A percentile compares a stretch with the other conserved stretches of the same genome.
Evolutionary conservation across 2,888 invertebrate species (phyloP).

Genomic region (Pyrrhosoma nymphula): DNA sequence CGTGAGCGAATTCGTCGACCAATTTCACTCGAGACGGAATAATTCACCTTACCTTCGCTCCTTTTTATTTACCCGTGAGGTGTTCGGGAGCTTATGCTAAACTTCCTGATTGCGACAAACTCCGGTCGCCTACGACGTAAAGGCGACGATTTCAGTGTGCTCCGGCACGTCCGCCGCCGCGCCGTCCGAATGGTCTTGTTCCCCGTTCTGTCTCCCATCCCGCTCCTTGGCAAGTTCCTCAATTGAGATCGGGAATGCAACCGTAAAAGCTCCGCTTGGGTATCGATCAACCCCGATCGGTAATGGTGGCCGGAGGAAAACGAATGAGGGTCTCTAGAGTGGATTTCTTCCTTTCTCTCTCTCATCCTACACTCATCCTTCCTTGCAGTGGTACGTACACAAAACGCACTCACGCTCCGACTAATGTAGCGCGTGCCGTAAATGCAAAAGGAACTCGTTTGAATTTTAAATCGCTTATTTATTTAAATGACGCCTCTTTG

Average conservation of each 20-base stretch:
- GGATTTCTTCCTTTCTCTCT: not conserved
- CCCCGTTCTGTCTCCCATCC: not conserved
- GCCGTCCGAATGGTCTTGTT: not conserved
- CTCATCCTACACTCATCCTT: not conserved
- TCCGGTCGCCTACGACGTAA: not conserved
- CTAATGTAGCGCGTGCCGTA: constrained; percentile 52
- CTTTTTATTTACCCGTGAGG: no score
- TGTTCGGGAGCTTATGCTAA: no score
- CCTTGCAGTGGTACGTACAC: not conserved
- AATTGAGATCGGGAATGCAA: not conserved
- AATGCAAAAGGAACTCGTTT: not conserved
- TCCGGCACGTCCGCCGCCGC: not conserved
- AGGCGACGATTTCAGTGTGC: not conserved
- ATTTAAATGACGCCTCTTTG: constrained; percentile 58
- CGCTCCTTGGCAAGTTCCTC: constrained; percentile 18
- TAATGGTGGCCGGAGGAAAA: not conserved
- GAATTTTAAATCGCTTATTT: constrained; percentile 61
- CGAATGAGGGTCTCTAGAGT: not conserved
- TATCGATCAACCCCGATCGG: constrained; percentile 17
- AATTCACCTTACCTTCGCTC: no score
- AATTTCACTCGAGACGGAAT: no score
- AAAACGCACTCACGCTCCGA: not conserved
- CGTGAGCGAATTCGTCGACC: no score
- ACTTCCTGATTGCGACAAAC: not conserved
- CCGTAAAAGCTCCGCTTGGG: not conserved